phyloP scores from a whole-genome alignment of 1,140 invertebrate species.

The Drosophila rufa region DNA sequence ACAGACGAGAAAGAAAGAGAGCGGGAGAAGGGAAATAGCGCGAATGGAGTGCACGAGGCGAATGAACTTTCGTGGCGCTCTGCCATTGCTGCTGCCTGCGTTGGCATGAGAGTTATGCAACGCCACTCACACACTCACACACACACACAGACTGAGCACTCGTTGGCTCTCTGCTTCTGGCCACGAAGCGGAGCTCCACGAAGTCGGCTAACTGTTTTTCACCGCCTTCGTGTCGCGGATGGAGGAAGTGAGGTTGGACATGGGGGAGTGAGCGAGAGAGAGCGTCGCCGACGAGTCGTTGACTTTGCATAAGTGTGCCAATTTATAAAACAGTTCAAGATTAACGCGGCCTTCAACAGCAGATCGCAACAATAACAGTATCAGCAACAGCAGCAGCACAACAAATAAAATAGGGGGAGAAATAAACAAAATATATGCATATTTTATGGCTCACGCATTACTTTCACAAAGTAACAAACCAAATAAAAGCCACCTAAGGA shows the following conservation, averaged over 20 bases:
- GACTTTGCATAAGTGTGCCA: constrained; percentile 83
- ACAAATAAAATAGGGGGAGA: constrained; percentile 2
- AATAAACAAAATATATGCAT: constrained; percentile 1
- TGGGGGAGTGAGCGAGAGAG: constrained; percentile 29
- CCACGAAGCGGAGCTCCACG: constrained; percentile 45
- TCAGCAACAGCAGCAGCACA: constrained; percentile 17
- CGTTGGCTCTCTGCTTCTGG: constrained; percentile 60
- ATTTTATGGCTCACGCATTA: constrained; percentile 13
- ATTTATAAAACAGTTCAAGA: constrained; percentile 71
- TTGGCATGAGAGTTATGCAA: constrained; percentile 83
- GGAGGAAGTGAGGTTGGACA: constrained; percentile 32
- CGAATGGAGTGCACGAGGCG: constrained; percentile 83
- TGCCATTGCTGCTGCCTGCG: constrained; percentile 65
- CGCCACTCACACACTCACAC: constrained; percentile 43
- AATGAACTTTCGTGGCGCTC: constrained; percentile 80
- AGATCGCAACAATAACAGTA: constrained; percentile 35
- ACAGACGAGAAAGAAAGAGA: constrained; percentile 31
- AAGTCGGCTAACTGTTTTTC: constrained; percentile 80
- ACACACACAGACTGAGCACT: constrained; percentile 44
- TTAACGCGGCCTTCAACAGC: constrained; percentile 69
- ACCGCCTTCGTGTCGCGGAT: constrained; percentile 49
- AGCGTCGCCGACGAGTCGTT: constrained; percentile 66
- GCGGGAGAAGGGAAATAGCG: constrained; percentile 19
- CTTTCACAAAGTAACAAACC: constrained; percentile 9
- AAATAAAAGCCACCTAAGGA: background rate